Evolutionary conservation across 2,113 vertebrate genomes (phyloP), one percentile per base, ranked within the genome.

Genomic region (Bujurquina vittata): DNA sequence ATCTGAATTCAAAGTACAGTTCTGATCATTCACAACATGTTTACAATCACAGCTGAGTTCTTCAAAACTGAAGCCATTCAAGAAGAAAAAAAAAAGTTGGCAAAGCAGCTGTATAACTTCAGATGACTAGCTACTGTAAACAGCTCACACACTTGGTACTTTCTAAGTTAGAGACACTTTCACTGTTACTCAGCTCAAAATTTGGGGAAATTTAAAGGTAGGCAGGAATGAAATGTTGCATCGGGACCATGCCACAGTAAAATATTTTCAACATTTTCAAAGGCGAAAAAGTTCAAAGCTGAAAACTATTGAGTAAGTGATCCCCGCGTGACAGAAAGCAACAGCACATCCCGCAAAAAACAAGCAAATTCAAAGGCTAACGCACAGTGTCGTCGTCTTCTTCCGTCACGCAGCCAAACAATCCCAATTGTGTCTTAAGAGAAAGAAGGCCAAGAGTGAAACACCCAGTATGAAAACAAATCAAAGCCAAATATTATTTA

Each of bases 391-490:
- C 57, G 72, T 77, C 10, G 40, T 87, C 1, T 18, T 86, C 75
- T 75, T 91, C 84, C 81, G 84, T 89, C 87, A 86, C 58, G 56
- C 83, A 69, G 57, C 49, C 79, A 89, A 77, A 86, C 57, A 80
- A 88, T 84, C 82, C 76, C 88, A 69, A 57, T 82, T 26, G 63
- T 86, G 76, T 87, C 88, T 74, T 77, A 85, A 92, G 92, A 92
- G 92, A 95, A 95, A 96, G 75, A 96, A 96, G 94, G 94, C 93
- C 92, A 91, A 95, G 91, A 94, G 93, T 95, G 95, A 96, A 96
- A 94, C 89, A 91, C 88, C 84, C 85, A 91, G 93, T 79, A 95
- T 93, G 90, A 93, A 89, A 94, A 84, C 85, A 88, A 94, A 94
- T 89, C 93, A 92, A 95, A 93, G 91, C 92, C 93, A 94, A 88